Evolutionary conservation across 2,888 invertebrate genomes (phyloP).

Genomic region (Oithona nana): DNA sequence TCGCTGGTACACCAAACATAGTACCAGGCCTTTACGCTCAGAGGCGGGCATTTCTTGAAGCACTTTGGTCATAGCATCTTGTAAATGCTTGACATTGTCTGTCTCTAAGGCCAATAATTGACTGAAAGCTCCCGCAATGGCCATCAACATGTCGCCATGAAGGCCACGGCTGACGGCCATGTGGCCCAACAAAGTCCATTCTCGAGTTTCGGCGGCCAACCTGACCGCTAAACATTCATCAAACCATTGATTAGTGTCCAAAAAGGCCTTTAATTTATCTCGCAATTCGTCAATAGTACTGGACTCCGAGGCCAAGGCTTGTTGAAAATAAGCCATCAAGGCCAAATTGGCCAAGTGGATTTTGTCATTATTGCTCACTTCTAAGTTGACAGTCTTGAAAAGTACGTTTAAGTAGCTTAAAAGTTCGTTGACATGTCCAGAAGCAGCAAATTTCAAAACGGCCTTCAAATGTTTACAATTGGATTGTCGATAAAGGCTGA

Average conservation of each 20-base stretch:
- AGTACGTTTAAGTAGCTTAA: background rate
- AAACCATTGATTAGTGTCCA: constrained; percentile 3
- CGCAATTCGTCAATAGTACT: background rate
- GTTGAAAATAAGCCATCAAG: constrained; percentile 15
- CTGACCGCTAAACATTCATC: constrained; percentile 8
- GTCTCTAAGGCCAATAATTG: background rate
- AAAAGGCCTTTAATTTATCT: background rate
- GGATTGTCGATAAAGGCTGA: background rate
- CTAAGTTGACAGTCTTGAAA: constrained; percentile 1
- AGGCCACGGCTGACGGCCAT: background rate
- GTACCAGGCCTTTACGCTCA: constrained; percentile 6
- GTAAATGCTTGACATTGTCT: background rate
- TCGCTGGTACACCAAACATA: background rate
- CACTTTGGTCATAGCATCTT: background rate
- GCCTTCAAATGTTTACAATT: constrained; percentile 4
- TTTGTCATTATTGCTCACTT: background rate
- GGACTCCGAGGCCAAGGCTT: constrained; percentile 3
- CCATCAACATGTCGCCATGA: background rate
- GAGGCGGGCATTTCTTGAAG: constrained; percentile 1
- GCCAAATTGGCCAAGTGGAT: constrained; percentile 15
- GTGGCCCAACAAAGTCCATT: constrained; percentile 5
- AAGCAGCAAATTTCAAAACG: background rate
- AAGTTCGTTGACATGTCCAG: constrained; percentile 3
- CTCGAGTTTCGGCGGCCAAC: constrained; percentile 11
- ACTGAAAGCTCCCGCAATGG: background rate